Evolutionary conservation across 2,888 invertebrate species (phyloP).

Genomic region (Petrolisthes manimaculis): DNA sequence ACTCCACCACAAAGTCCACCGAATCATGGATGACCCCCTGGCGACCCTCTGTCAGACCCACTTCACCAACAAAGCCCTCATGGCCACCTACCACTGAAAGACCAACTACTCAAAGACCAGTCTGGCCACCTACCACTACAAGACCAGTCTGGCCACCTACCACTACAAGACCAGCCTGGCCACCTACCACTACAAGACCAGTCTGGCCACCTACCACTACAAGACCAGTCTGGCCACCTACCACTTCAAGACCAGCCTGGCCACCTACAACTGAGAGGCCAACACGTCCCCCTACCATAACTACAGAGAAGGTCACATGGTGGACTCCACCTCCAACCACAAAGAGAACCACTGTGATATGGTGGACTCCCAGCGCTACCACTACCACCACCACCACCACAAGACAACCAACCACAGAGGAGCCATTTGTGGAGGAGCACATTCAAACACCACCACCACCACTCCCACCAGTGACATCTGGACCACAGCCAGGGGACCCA

Average conservation of each 20-base stretch:
- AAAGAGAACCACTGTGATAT: constrained; percentile 68
- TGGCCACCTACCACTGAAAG: constrained; percentile 45
- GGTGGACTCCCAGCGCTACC: constrained; percentile 68
- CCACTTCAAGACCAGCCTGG: constrained; percentile 53
- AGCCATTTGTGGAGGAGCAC: neutral
- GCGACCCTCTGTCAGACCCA: constrained; percentile 53
- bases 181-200: constrained; percentile 54
- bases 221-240: neutral
- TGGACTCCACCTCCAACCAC: constrained; percentile 67
- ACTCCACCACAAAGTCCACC: constrained; percentile 16
- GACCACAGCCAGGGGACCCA: constrained; percentile 68
- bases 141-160: constrained; percentile 67
- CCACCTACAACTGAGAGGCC: constrained; percentile 57
- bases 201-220: constrained; percentile 35
- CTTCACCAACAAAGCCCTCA: constrained; percentile 53
- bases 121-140: constrained; percentile 67
- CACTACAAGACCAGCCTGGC: constrained; percentile 30
- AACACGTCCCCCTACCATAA: constrained; percentile 6
- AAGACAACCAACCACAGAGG: constrained; percentile 68
- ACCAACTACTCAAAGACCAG: constrained; percentile 67
- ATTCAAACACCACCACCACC: constrained; percentile 68
- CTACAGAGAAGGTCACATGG: constrained; percentile 16
- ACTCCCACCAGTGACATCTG: constrained; percentile 50
- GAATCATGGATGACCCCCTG: constrained; percentile 30
- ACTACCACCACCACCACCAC: constrained; percentile 46